phyloP scores from a whole-genome alignment of 64 coral and sea anemone species.

The Stichodactyla helianthus region DNA sequence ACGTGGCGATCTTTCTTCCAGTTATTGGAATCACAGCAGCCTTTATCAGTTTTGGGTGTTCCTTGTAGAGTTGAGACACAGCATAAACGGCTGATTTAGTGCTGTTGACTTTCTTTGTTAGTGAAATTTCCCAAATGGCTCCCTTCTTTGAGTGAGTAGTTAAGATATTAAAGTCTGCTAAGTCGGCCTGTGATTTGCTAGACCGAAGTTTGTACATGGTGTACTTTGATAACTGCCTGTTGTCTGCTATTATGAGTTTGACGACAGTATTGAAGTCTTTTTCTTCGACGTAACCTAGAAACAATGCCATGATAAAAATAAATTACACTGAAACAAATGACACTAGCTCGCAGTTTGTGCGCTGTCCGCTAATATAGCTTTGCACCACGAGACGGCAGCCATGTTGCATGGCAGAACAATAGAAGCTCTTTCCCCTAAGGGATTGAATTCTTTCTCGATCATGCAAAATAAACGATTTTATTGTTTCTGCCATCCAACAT shows the following conservation, averaged over 20 bases:
- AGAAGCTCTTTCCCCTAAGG: too few relatives aligned
- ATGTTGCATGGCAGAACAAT: too few relatives aligned
- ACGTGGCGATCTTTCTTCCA: not conserved
- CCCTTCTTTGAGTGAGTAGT: not conserved
- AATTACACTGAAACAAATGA: not conserved
- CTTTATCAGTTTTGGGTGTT: constrained; percentile 12
- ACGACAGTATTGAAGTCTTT: constrained; percentile 4
- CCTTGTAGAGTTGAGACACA: not conserved
- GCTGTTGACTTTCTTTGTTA: constrained; percentile 13
- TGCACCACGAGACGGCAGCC: too few relatives aligned
- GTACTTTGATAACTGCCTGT: not conserved
- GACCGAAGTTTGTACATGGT: constrained; percentile 1
- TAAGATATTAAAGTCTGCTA: not conserved
- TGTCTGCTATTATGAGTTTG: constrained; percentile 19
- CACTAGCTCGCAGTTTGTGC: not conserved
- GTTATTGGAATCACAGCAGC: not conserved
- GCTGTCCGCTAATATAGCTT: too few relatives aligned
- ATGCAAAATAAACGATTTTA: too few relatives aligned
- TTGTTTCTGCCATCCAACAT: too few relatives aligned
- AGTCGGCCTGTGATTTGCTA: not conserved
- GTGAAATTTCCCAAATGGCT: not conserved
- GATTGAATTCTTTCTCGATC: too few relatives aligned
- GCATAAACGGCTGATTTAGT: not conserved
- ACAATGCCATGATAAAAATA: not conserved
- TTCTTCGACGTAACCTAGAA: constrained; percentile 27